Evolutionary conservation across 1,140 invertebrate genomes (phyloP).

Genomic region (Calycopis cecrops): DNA sequence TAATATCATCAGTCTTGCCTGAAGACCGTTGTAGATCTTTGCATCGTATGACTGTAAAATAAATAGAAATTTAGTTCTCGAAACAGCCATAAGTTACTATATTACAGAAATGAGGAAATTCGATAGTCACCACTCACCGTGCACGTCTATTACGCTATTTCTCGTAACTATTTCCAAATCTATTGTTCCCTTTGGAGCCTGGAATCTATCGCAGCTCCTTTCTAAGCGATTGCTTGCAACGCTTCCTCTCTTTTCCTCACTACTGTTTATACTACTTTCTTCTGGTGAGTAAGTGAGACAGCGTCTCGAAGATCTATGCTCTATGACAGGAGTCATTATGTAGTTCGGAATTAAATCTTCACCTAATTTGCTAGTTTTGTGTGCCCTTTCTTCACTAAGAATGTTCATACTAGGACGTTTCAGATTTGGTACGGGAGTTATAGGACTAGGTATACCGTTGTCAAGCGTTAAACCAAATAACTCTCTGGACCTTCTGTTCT

Average conservation of each 20-base stretch:
- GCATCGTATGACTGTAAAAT: constrained; percentile 60
- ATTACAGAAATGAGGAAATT: constrained; percentile 24
- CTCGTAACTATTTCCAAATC: constrained; percentile 59
- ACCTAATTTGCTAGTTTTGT: constrained; percentile 62
- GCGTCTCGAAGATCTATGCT: constrained; percentile 60
- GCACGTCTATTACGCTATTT: constrained; percentile 64
- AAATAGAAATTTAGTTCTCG: constrained; percentile 14
- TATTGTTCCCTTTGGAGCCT: constrained; percentile 57
- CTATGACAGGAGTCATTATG: constrained; percentile 55
- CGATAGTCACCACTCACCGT: constrained; percentile 74
- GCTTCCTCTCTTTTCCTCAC: constrained; percentile 61
- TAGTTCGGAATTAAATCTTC: constrained; percentile 50
- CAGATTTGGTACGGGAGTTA: constrained; percentile 53
- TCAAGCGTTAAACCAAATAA: constrained; percentile 58
- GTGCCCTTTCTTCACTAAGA: constrained; percentile 58
- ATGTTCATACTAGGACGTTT: constrained; percentile 53
- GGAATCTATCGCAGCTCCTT: constrained; percentile 46
- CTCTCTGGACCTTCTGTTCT: constrained; percentile 50
- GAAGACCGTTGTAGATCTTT: constrained; percentile 54
- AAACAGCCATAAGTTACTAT: constrained; percentile 11
- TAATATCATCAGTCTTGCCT: constrained; percentile 61
- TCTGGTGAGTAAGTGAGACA: constrained; percentile 66
- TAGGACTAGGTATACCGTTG: constrained; percentile 64
- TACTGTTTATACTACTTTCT: constrained; percentile 60
- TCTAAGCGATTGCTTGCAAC: constrained; percentile 60